Evolutionary conservation across 2,888 invertebrate species (phyloP).

Genomic region (Heliconius sara): DNA sequence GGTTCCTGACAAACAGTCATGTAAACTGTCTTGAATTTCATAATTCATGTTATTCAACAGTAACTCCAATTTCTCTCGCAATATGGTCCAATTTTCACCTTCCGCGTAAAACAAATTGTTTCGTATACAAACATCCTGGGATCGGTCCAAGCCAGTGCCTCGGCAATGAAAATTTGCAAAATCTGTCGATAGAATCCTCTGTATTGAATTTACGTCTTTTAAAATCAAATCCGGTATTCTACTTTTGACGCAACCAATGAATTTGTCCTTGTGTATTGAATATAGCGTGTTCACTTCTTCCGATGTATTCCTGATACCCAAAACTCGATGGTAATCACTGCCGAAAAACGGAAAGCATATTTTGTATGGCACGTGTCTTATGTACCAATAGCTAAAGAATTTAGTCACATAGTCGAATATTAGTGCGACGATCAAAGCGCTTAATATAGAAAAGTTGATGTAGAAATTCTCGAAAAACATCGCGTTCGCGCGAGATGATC

Average conservation of each 20-base stretch:
- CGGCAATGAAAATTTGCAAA: slow-evolving; percentile 78
- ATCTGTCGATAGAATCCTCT: slow-evolving; percentile 77
- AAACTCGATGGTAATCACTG: slow-evolving; percentile 71
- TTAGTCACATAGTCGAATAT: slow-evolving; percentile 77
- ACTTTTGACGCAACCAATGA: slow-evolving; percentile 72
- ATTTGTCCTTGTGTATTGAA: slow-evolving; percentile 65
- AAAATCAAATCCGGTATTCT: slow-evolving; percentile 77
- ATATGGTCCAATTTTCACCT: slow-evolving; percentile 77
- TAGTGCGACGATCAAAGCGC: slow-evolving; percentile 66
- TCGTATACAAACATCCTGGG: slow-evolving; percentile 81
- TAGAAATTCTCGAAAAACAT: slow-evolving; percentile 81
- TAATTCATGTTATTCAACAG: slow-evolving; percentile 65
- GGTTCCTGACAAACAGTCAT: slow-evolving; percentile 79
- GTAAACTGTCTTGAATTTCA: slow-evolving; percentile 69
- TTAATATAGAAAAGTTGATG: slow-evolving; percentile 66
- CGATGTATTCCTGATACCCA: slow-evolving; percentile 67
- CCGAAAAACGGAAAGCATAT: slow-evolving; percentile 71
- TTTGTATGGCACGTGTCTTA: slow-evolving; percentile 74
- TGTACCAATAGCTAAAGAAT: slow-evolving; percentile 80
- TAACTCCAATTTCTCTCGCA: slow-evolving; percentile 69
- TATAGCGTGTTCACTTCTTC: slow-evolving; percentile 71
- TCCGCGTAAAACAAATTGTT: slow-evolving; percentile 81
- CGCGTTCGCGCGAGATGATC: slow-evolving; percentile 65
- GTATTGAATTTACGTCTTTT: slow-evolving; percentile 73
- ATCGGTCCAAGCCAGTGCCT: slow-evolving; percentile 80